phyloP scores from a whole-genome alignment of 2,113 vertebrate species.

The Glaucomys volans region DNA sequence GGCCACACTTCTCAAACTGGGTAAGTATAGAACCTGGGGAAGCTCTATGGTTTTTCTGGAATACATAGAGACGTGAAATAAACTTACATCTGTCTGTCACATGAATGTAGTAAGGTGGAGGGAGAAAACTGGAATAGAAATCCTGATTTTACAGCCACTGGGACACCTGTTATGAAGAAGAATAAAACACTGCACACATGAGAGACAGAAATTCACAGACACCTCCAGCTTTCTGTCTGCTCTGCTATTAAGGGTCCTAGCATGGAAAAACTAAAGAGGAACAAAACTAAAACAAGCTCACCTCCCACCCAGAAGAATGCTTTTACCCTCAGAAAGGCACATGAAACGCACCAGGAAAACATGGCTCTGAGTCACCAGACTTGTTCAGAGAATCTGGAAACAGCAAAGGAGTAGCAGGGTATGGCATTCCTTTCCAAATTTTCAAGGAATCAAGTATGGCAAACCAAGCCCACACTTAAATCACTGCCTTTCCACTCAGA shows the following conservation, averaged over 20 bases:
- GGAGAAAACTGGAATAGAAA: neutral
- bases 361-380: neutral
- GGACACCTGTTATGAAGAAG: neutral
- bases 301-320: neutral
- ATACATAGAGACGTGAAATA: neutral
- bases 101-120: neutral
- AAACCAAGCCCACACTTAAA: conserved; percentile 31
- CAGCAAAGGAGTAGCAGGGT: neutral
- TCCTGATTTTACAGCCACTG: neutral
- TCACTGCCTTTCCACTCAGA: conserved; percentile 1
- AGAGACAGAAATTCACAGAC: neutral
- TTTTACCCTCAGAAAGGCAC: neutral
- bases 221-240: neutral
- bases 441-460: neutral
- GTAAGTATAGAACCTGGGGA: neutral
- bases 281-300: neutral
- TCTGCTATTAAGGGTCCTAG: neutral
- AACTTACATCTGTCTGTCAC: neutral
- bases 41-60: neutral
- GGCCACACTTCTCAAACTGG: neutral
- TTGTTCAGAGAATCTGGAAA: neutral
- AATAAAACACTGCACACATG: neutral
- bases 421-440: neutral
- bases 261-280: neutral
- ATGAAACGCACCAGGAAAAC: neutral